phyloP scores from a whole-genome alignment of 2,888 invertebrate genomes.

The Thymelicus acteon region DNA sequence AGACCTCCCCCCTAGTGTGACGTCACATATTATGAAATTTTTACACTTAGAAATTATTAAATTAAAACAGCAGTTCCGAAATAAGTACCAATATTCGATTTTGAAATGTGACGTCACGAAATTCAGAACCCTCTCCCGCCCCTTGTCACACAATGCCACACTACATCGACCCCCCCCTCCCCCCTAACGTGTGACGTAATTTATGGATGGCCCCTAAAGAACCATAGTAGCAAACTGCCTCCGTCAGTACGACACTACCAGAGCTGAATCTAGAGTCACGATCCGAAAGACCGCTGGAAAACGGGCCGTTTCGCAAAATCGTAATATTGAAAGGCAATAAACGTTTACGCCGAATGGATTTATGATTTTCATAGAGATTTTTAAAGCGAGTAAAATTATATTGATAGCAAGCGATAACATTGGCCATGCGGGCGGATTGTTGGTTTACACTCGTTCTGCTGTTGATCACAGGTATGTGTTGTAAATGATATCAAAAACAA shows the following conservation, averaged over 20 bases:
- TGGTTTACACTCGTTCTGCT: constrained; percentile 13
- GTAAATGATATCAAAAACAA: background rate
- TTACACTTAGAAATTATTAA: no score
- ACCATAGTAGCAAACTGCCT: background rate
- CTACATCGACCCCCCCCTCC: no score
- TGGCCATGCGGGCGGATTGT: constrained; percentile 20
- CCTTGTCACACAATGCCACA: no score
- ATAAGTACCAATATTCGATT: no score
- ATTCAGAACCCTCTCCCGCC: no score
- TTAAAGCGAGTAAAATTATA: constrained; percentile 44
- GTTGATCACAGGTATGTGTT: constrained; percentile 22
- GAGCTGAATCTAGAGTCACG: constrained; percentile 39
- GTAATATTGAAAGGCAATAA: constrained; percentile 51
- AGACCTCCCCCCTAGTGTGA: no score
- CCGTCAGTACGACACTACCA: constrained; percentile 10
- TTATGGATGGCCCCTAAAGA: no score
- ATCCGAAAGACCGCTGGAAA: constrained; percentile 42
- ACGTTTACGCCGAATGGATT: constrained; percentile 48
- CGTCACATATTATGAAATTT: no score
- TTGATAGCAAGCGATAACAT: constrained; percentile 32
- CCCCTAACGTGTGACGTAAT: no score
- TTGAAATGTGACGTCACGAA: no score
- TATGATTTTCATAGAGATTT: constrained; percentile 50
- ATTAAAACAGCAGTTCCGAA: no score
- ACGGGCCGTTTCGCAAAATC: constrained; percentile 50